These are phyloP conservation scores for Dexiosoma caninum DNA, from an alignment of 2,888 invertebrate species.

Conservation along the genomic window DNA sequence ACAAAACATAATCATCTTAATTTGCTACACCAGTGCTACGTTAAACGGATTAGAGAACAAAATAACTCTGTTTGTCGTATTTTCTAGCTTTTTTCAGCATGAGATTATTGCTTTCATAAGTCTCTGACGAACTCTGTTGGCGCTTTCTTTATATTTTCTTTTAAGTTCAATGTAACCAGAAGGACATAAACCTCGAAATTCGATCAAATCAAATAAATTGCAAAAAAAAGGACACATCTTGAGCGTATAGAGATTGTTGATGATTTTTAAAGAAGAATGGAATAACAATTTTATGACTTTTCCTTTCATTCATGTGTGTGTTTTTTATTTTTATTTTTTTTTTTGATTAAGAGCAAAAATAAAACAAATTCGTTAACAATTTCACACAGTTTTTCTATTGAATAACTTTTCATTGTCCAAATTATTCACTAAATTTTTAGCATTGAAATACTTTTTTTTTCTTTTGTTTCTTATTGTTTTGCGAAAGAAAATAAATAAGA, in stretches of 20 bases:
- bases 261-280: not conserved
- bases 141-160: not conserved
- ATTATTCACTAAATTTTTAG: not conserved
- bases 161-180: not conserved
- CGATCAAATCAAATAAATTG: not conserved
- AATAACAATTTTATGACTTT: not conserved
- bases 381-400: not conserved
- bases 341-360: not conserved
- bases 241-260: not conserved
- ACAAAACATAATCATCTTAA: not conserved
- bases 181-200: conserved; percentile 4
- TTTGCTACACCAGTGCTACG: not conserved
- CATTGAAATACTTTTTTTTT: not conserved
- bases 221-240: not conserved
- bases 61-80: too few species aligned
- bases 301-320: not conserved
- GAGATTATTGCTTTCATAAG: not conserved
- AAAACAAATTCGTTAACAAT: not conserved
- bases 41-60: not conserved
- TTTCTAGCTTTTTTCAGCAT: not conserved
- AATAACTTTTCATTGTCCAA: not conserved
- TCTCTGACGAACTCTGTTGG: not conserved
- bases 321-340: not conserved
- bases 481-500: not conserved
- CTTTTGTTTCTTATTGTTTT: not conserved